A percentile compares a stretch with the other conserved stretches of the same genome.
phyloP scores from a whole-genome alignment of 2,797 vertebrate genomes.

The Tadarida brasiliensis region DNA sequence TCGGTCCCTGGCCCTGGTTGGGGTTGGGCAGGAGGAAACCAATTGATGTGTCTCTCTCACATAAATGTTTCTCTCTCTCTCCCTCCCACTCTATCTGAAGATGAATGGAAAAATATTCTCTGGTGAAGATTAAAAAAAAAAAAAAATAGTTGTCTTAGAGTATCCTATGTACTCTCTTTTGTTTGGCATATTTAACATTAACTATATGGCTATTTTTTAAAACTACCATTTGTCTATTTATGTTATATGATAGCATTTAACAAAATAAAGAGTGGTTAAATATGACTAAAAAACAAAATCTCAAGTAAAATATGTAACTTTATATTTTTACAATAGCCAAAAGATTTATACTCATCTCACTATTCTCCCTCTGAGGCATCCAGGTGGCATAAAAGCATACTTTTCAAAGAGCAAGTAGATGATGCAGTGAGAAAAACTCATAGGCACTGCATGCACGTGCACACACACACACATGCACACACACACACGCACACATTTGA shows the following conservation, averaged over 20 bases:
- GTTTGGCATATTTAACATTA: not conserved
- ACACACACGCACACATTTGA: not conserved
- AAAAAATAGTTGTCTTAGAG: not conserved
- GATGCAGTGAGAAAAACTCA: not conserved
- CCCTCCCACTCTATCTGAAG: too few relatives aligned
- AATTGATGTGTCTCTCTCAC: too few relatives aligned
- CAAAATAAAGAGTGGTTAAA: not conserved
- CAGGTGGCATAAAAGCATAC: not conserved
- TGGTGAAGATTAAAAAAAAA: too few relatives aligned
- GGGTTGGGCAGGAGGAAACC: too few relatives aligned
- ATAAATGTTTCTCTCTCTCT: too few relatives aligned
- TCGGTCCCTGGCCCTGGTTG: too few relatives aligned
- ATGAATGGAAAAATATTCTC: too few relatives aligned
- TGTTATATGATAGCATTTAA: not conserved
- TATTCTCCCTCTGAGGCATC: not conserved
- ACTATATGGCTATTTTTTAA: not conserved
- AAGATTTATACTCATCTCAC: not conserved
- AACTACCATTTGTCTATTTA: not conserved
- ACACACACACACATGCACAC: too few relatives aligned
- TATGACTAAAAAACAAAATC: not conserved
- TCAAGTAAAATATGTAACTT: not conserved
- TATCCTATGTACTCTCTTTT: not conserved
- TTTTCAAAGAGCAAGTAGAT: not conserved
- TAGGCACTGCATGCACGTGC: fast-evolving
- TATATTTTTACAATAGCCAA: not conserved